A percentile compares a stretch with the other conserved stretches of the same genome.
Conservation (phyloP, 1,140 invertebrate genomes). For the Pseudomyrmex dendroicus region DNA sequence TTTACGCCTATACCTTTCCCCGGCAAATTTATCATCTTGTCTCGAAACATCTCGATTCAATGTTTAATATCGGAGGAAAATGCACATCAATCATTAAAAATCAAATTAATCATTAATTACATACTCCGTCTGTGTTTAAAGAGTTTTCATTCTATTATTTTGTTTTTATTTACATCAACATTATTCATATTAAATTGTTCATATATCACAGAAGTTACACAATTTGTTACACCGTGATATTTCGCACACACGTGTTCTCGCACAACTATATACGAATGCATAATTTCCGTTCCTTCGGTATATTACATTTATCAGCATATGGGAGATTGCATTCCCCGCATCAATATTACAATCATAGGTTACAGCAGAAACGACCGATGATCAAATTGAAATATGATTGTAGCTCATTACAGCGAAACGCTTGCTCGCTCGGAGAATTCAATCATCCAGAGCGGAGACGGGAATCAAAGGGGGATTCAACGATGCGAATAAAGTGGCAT, state of each 20-base stretch:
- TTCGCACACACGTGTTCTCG: neutral
- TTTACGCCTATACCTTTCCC: slow-evolving; percentile 23
- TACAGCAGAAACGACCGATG: slow-evolving; percentile 25
- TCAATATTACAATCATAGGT: slow-evolving; percentile 2
- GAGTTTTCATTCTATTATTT: neutral
- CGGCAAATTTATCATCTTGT: slow-evolving; percentile 45
- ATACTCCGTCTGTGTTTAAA: neutral
- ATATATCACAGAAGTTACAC: neutral
- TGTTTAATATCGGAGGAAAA: neutral
- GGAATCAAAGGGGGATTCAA: neutral
- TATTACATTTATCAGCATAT: neutral
- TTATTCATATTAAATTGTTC: neutral
- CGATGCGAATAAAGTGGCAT: neutral
- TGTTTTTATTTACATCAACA: neutral
- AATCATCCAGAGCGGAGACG: neutral
- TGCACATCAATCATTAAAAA: neutral
- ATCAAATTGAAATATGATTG: slow-evolving; percentile 42
- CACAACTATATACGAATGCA: neutral
- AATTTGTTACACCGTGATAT: neutral
- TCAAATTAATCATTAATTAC: neutral
- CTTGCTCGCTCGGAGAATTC: slow-evolving; percentile 9
- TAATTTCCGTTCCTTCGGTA: slow-evolving; percentile 12
- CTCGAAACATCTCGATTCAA: neutral
- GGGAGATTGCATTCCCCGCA: slow-evolving; percentile 24
- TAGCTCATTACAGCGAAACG: slow-evolving; percentile 37